A percentile compares a stretch with the other conserved stretches of the same genome.
phyloP scores from a whole-genome alignment of 1,140 invertebrate species.

The Macrosteles quadrilineatus region DNA sequence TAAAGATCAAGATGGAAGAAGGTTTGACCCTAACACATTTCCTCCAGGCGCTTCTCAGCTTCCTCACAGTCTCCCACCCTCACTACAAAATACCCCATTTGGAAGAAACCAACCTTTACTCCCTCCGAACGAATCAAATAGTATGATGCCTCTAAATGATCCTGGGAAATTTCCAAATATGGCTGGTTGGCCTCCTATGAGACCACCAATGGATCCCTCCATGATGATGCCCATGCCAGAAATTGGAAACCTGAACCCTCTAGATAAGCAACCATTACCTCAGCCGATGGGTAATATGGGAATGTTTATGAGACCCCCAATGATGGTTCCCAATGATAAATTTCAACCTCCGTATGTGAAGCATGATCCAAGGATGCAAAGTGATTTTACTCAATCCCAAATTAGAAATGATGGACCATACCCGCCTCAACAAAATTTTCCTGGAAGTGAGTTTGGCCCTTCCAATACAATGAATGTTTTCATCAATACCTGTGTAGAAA shows the following conservation, averaged over 20 bases:
- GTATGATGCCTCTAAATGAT: neutral
- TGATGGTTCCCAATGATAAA: neutral
- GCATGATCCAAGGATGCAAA: conserved; percentile 17
- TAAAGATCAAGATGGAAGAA: neutral
- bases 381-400: neutral
- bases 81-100: neutral
- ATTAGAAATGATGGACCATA: neutral
- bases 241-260: neutral
- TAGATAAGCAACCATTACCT: neutral
- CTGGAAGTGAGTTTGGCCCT: neutral
- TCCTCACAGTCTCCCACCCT: neutral
- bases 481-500: conserved; percentile 63
- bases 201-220: neutral
- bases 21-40: neutral
- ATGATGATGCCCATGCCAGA: neutral
- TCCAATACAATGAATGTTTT: neutral
- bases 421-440: neutral
- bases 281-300: neutral
- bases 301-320: neutral
- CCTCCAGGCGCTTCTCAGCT: neutral
- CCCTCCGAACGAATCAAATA: neutral
- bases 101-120: neutral
- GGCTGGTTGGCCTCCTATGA: neutral
- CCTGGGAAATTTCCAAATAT: neutral
- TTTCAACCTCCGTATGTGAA: conserved; percentile 1